phyloP scores from a whole-genome alignment of 2,113 vertebrate genomes.

The Mustela nigripes region DNA sequence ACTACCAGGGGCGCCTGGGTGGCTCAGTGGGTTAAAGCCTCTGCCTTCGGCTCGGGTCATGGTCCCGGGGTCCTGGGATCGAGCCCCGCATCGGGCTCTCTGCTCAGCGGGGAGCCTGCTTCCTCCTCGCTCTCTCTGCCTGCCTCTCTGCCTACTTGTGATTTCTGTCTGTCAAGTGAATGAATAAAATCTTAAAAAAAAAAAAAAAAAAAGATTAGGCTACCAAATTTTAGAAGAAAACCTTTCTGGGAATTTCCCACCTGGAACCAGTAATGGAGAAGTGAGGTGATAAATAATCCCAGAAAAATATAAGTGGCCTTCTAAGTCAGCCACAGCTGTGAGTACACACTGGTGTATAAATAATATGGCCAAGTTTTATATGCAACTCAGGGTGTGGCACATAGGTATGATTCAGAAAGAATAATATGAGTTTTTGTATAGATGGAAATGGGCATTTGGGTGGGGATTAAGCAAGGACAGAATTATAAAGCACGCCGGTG shows the following conservation, averaged over 20 bases:
- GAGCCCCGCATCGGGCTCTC: too few species aligned
- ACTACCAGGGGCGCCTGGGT: background rate
- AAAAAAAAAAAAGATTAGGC: background rate
- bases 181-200: too few species aligned
- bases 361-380: slow-evolving; percentile 77
- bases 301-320: slow-evolving; percentile 56
- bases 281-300: background rate
- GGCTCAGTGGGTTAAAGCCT: too few species aligned
- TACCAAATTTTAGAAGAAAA: background rate
- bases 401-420: slow-evolving; percentile 84
- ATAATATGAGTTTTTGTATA: slow-evolving; percentile 80
- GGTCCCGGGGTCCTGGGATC: too few species aligned
- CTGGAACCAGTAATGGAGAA: background rate
- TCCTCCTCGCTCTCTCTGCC: too few species aligned
- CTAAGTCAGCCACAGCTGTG: slow-evolving; percentile 57
- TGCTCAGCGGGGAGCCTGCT: too few species aligned
- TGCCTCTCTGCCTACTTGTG: too few species aligned
- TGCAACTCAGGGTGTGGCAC: slow-evolving; percentile 82
- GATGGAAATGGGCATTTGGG: slow-evolving; percentile 86
- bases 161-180: too few species aligned
- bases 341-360: slow-evolving; percentile 73
- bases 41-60: too few species aligned
- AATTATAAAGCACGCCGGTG: slow-evolving; percentile 76
- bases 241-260: background rate
- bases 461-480: slow-evolving; percentile 80